Percentiles rank a stretch among this genome's conserved stretches.
These are phyloP conservation scores for Cheiracanthium punctorium DNA, from an alignment of 2,888 invertebrate species.

Conservation along the genomic window DNA sequence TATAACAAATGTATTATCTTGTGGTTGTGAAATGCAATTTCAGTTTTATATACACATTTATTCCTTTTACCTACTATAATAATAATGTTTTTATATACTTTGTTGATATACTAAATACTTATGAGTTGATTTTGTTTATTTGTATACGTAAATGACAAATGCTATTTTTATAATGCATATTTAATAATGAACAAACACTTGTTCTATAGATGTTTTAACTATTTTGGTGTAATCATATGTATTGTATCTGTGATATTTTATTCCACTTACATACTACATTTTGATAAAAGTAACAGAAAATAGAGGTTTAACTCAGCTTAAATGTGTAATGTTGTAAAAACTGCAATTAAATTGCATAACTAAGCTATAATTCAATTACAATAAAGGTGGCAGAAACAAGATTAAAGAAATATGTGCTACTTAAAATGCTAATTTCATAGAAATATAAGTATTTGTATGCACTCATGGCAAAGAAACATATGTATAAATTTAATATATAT, in stretches of 20 bases:
- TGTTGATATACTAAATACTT: too few species aligned
- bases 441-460: neutral
- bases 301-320: too few species aligned
- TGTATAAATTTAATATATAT: too few species aligned
- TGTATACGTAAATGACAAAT: neutral
- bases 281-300: too few species aligned
- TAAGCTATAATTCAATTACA: neutral
- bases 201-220: neutral
- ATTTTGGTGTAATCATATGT: neutral
- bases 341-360: neutral
- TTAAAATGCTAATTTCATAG: neutral
- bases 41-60: too few species aligned
- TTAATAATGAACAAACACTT: neutral
- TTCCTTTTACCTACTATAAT: too few species aligned
- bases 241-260: constrained; percentile 6
- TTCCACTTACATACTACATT: neutral
- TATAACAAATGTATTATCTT: too few species aligned
- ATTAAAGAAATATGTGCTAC: neutral
- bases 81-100: too few species aligned
- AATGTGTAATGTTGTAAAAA: neutral
- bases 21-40: too few species aligned
- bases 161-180: neutral
- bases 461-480: constrained; percentile 10
- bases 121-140: too few species aligned
- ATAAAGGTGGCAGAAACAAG: neutral